phyloP scores from a whole-genome alignment of 2,888 invertebrate species.

The Ophion ellenae region DNA sequence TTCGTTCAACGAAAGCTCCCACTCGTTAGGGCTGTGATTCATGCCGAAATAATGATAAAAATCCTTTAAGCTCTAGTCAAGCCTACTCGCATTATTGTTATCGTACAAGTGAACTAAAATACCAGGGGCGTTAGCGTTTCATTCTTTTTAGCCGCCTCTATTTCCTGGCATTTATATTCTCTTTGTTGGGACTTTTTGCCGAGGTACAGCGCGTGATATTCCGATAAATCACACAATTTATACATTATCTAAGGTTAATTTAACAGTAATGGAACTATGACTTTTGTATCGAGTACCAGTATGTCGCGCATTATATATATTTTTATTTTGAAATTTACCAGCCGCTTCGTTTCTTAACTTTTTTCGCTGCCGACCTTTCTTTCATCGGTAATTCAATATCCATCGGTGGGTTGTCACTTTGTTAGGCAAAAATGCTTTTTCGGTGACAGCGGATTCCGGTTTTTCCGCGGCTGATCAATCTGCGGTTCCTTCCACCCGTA shows the following conservation, averaged over 20 bases:
- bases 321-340: conserved; percentile 11
- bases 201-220: conserved; percentile 25
- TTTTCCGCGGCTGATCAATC: background rate
- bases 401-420: background rate
- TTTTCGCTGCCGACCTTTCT: background rate
- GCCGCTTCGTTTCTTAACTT: background rate
- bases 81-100: conserved; percentile 20
- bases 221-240: conserved; percentile 19
- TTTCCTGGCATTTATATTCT: conserved; percentile 18
- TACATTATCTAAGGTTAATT: background rate
- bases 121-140: background rate
- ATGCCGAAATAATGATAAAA: conserved; percentile 47
- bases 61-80: conserved; percentile 56
- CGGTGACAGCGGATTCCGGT: background rate
- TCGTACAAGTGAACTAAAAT: conserved; percentile 10
- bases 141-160: background rate
- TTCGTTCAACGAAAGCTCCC: conserved; percentile 28
- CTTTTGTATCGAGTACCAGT: background rate
- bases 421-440: background rate
- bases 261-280: background rate
- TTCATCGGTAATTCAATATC: background rate
- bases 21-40: conserved; percentile 53
- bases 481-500: background rate
- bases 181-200: background rate
- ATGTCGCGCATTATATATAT: conserved; percentile 9